A percentile compares a stretch with the other conserved stretches of the same genome.
phyloP scores from a whole-genome alignment of 2,113 vertebrate genomes.

The Datnioides undecimradiatus region DNA sequence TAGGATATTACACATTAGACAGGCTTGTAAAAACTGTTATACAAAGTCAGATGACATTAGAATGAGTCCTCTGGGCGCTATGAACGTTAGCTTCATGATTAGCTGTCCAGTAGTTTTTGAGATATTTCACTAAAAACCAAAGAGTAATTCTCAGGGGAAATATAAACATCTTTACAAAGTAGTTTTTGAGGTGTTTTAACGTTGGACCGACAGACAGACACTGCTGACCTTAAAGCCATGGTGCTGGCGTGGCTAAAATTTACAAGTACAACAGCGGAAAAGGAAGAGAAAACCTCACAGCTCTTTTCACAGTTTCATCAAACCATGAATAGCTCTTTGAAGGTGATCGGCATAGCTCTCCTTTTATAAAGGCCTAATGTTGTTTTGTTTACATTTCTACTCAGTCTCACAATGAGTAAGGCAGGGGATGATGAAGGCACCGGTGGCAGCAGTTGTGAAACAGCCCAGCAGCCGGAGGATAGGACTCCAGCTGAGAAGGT shows the following conservation, averaged over 20 bases:
- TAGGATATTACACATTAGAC: too few species aligned
- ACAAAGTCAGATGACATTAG: not conserved
- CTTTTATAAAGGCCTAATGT: not conserved
- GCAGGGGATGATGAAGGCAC: conserved; percentile 36
- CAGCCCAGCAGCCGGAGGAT: conserved; percentile 8
- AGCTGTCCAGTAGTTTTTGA: not conserved
- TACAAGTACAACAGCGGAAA: not conserved
- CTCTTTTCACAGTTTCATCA: not conserved
- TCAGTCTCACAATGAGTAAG: conserved; percentile 73
- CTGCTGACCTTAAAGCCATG: not conserved
- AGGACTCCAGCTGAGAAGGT: not conserved
- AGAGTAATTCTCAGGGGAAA: too few species aligned
- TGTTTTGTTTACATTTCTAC: not conserved
- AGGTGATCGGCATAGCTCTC: not conserved
- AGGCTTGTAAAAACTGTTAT: too few species aligned
- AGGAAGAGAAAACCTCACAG: not conserved
- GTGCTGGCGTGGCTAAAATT: not conserved
- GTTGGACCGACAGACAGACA: not conserved
- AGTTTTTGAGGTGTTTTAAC: not conserved
- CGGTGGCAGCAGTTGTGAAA: not conserved
- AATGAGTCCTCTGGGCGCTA: not conserved
- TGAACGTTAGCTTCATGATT: not conserved
- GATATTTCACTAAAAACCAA: not conserved
- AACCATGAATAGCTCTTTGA: not conserved
- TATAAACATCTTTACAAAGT: not conserved